Conservation (phyloP, 2,113 vertebrate species). For the Salvelinus namaycush region DNA sequence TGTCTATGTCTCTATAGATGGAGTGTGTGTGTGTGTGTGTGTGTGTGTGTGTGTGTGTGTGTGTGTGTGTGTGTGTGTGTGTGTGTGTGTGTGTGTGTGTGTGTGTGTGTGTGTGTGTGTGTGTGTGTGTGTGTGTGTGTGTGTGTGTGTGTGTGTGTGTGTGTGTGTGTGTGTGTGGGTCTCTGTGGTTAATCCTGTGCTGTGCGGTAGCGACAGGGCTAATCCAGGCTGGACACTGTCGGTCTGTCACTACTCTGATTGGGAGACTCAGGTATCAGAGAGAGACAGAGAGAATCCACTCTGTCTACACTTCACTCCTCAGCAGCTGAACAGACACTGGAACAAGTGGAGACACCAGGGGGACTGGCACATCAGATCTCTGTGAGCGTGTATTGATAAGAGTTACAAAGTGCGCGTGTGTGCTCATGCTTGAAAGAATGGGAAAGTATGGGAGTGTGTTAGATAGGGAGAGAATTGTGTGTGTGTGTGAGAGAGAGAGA, state of each 20-base stretch:
- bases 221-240: constrained; percentile 49
- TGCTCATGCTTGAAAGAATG: not conserved
- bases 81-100: too few species aligned
- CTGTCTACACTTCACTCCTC: constrained; percentile 31
- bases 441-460: not conserved
- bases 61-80: too few species aligned
- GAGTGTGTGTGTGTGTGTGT: constrained; percentile 1
- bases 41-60: too few species aligned
- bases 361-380: not conserved
- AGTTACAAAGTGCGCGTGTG: not conserved
- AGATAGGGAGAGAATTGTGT: not conserved
- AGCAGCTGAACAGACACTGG: constrained; percentile 39
- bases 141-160: too few species aligned
- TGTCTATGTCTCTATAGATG: constrained; percentile 5
- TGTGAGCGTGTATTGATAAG: not conserved
- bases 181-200: constrained; percentile 49
- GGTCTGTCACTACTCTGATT: constrained; percentile 39
- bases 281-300: not conserved
- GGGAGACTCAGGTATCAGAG: constrained; percentile 27
- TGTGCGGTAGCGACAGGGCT: constrained; percentile 43
- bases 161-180: constrained; percentile 20
- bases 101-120: too few species aligned
- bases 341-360: not conserved
- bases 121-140: too few species aligned
- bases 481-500: too few species aligned